Evolutionary conservation across 2,797 vertebrate genomes (phyloP).

Genomic region (Sebastolobus alascanus): DNA sequence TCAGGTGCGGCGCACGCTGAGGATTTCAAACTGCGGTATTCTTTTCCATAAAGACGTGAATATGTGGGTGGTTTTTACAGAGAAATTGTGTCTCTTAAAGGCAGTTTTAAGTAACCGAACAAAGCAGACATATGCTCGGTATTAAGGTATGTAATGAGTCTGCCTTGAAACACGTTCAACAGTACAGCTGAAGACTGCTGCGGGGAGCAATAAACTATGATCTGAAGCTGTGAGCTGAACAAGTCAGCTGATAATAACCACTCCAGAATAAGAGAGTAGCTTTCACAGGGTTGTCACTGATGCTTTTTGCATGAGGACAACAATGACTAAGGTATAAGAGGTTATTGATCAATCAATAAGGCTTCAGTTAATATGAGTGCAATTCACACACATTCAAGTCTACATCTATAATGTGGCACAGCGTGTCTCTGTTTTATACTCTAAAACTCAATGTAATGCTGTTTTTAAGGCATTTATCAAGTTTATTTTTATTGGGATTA

Average conservation of each 20-base stretch:
- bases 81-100: constrained; percentile 48
- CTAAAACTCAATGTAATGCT: no score
- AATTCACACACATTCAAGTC: background rate
- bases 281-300: constrained; percentile 12
- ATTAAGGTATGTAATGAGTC: constrained; percentile 45
- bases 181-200: constrained; percentile 20
- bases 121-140: constrained; percentile 57
- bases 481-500: background rate
- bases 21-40: constrained; percentile 64
- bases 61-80: constrained; percentile 63
- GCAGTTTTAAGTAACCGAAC: constrained; percentile 56
- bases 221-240: constrained; percentile 5
- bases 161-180: constrained; percentile 48
- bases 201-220: constrained; percentile 38
- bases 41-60: constrained; percentile 52
- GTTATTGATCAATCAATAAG: constrained; percentile 9
- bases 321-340: background rate
- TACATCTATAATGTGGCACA: background rate
- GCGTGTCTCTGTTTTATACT: accelerated
- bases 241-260: constrained; percentile 33
- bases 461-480: accelerated
- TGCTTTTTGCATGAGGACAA: constrained; percentile 13
- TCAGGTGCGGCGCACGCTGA: constrained; percentile 61
- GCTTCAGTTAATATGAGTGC: constrained; percentile 7
- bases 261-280: constrained; percentile 20